Conservation (phyloP, 2,797 vertebrate species). For the Tarsius wallacei region DNA sequence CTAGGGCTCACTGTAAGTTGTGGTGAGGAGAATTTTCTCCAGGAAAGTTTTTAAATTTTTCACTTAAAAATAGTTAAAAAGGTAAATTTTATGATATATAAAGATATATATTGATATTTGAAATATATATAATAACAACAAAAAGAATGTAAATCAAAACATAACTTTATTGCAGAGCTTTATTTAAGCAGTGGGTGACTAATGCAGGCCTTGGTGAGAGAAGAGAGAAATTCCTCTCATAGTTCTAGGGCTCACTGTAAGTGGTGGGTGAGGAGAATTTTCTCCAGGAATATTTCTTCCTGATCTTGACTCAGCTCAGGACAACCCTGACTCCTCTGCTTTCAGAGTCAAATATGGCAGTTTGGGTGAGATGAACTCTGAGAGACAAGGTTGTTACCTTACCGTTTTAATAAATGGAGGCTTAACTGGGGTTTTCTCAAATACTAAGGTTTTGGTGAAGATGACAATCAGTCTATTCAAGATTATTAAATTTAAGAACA, state of each 20-base stretch:
- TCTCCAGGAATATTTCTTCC: not conserved
- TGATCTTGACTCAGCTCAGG: conserved; percentile 32
- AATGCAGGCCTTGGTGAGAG: not conserved
- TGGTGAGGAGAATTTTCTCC: too few species aligned
- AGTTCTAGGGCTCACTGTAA: not conserved
- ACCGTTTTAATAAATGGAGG: not conserved
- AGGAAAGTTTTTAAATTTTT: too few species aligned
- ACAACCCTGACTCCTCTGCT: not conserved
- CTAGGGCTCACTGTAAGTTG: too few species aligned
- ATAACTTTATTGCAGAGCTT: not conserved
- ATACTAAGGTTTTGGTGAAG: not conserved
- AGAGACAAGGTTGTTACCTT: not conserved
- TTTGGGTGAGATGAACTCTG: not conserved
- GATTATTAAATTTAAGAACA: not conserved
- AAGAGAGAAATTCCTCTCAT: not conserved
- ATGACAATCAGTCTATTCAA: not conserved
- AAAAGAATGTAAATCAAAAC: too few species aligned
- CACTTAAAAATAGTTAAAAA: too few species aligned
- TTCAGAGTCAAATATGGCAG: not conserved
- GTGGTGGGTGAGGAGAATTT: not conserved
- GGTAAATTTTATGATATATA: too few species aligned
- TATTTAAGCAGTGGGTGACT: conserved; percentile 48
- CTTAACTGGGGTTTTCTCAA: not conserved
- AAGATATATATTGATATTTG: too few species aligned
- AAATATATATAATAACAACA: too few species aligned